These are phyloP conservation scores for Bombus huntii DNA, from an alignment of 1,140 invertebrate genomes.

Conservation along the genomic window DNA sequence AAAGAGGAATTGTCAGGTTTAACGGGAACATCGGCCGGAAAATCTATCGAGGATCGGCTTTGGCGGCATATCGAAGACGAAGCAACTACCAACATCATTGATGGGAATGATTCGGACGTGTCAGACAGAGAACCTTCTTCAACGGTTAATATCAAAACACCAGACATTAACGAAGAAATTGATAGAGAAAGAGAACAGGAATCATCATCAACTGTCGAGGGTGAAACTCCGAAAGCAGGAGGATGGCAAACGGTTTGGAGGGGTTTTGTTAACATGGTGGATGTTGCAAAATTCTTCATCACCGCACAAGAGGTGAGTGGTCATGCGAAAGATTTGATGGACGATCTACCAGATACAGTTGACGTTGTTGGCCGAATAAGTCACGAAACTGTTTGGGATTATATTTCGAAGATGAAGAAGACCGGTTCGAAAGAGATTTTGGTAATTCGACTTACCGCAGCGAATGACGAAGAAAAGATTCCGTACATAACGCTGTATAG, in stretches of 20 bases:
- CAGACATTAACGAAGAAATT: conserved; percentile 81
- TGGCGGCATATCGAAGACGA: conserved; percentile 81
- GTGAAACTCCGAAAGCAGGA: conserved; percentile 56
- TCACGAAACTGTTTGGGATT: conserved; percentile 96
- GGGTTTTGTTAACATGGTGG: conserved; percentile 94
- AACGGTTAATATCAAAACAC: conserved; percentile 84
- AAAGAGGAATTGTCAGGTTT: conserved; percentile 64
- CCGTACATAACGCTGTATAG: conserved; percentile 94
- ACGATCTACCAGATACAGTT: conserved; percentile 90
- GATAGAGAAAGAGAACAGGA: conserved; percentile 76
- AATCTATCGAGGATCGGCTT: conserved; percentile 77
- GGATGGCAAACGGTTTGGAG: conserved; percentile 88
- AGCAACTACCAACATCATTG: conserved; percentile 76
- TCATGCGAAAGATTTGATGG: conserved; percentile 86
- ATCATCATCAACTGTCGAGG: conserved; percentile 46
- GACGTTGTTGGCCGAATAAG: conserved; percentile 96
- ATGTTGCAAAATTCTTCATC: conserved; percentile 94
- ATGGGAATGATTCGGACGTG: conserved; percentile 81
- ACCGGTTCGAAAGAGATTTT: conserved; percentile 94
- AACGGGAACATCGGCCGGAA: conserved; percentile 55
- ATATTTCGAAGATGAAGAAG: conserved; percentile 95
- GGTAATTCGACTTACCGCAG: conserved; percentile 90
- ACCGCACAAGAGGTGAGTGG: conserved; percentile 91
- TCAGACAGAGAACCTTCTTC: conserved; percentile 84
- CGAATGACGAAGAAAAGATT: conserved; percentile 91